Conservation (phyloP, 2,888 invertebrate species). For the Pristionchus exspectatus region DNA sequence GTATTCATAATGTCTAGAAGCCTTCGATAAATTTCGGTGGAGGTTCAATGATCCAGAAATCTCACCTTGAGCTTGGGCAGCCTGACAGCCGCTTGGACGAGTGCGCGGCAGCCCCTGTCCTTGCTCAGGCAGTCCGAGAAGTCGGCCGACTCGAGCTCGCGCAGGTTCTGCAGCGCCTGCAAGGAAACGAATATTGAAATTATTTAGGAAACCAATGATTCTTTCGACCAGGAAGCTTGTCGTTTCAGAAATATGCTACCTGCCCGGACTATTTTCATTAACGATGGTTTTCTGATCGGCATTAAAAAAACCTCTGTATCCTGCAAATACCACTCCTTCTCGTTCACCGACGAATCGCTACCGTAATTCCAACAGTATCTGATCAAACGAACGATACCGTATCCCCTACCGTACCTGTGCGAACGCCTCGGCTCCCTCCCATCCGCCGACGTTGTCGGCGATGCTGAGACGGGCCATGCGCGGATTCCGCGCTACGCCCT, state of each 20-base stretch:
- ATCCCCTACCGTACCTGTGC: constrained; percentile 18
- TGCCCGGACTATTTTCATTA: no score
- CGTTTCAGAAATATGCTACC: not conserved
- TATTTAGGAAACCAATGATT: not conserved
- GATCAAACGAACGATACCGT: no score
- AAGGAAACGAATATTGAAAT: not conserved
- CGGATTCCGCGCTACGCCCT: constrained; percentile 56
- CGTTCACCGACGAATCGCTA: not conserved
- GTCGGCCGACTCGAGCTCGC: constrained; percentile 82
- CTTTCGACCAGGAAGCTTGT: not conserved
- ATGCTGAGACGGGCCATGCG: constrained; percentile 27
- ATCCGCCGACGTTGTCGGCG: constrained; percentile 50
- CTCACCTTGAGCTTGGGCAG: constrained; percentile 62
- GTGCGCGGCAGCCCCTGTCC: constrained; percentile 83
- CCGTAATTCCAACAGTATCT: not conserved
- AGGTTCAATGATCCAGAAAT: no score
- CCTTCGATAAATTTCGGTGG: no score
- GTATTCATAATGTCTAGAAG: no score
- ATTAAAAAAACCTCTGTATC: no score
- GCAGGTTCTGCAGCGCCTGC: constrained; percentile 84
- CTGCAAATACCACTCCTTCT: no score
- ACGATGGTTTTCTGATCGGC: no score
- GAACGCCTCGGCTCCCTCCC: constrained; percentile 44
- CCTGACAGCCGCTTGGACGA: constrained; percentile 83
- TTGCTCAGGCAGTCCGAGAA: constrained; percentile 82